Evolutionary conservation across 1,140 invertebrate genomes (phyloP).

Genomic region (Vollenhovia emeryi): DNA sequence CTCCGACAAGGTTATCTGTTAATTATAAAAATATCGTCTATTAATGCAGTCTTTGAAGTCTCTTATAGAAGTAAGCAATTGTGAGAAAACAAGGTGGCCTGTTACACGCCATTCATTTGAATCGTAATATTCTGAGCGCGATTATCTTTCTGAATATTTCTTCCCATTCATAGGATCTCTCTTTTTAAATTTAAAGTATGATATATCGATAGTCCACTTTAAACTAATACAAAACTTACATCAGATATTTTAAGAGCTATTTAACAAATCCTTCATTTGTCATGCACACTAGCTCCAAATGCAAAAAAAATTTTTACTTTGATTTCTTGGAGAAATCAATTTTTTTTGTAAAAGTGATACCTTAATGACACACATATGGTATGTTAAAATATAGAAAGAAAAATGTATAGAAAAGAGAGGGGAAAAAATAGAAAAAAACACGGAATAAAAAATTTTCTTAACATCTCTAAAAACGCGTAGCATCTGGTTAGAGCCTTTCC

Average conservation of each 20-base stretch:
- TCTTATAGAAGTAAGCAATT: slow-evolving; percentile 31
- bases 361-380: slow-evolving; percentile 49
- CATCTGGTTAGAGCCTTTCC: slow-evolving; percentile 61
- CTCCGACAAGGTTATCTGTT: slow-evolving; percentile 20
- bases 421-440: slow-evolving; percentile 8
- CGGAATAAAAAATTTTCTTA: slow-evolving; percentile 54
- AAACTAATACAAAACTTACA: slow-evolving; percentile 53
- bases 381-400: slow-evolving; percentile 19
- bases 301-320: slow-evolving; percentile 19
- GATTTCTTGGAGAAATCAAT: slow-evolving; percentile 37
- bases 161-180: slow-evolving; percentile 57
- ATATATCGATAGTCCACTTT: slow-evolving; percentile 26
- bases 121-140: slow-evolving; percentile 8
- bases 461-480: slow-evolving; percentile 54
- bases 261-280: slow-evolving; percentile 19
- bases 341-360: not conserved
- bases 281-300: slow-evolving; percentile 27
- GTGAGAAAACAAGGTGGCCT: slow-evolving; percentile 26
- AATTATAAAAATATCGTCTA: slow-evolving; percentile 55
- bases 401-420: not conserved
- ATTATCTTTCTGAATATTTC: slow-evolving; percentile 33
- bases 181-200: slow-evolving; percentile 37
- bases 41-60: slow-evolving; percentile 49
- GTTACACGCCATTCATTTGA: slow-evolving; percentile 8
- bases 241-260: slow-evolving; percentile 44